phyloP scores from a whole-genome alignment of 2,113 vertebrate species.

The Callaeas wilsoni region DNA sequence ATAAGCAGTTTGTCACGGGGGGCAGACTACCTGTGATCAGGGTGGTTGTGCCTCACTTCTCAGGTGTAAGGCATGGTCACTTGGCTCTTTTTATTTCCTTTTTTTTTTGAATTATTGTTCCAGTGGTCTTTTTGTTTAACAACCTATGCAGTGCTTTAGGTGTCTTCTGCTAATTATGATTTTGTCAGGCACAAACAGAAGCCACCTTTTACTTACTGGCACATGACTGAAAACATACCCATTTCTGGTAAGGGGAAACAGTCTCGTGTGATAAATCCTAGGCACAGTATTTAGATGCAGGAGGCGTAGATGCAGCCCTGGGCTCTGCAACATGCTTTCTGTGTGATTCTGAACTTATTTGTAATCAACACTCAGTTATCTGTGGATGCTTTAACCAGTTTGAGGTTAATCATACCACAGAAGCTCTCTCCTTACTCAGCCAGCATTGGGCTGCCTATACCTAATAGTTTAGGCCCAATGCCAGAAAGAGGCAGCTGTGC shows the following conservation, averaged over 20 bases:
- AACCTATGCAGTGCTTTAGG: not conserved
- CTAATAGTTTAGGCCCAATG: not conserved
- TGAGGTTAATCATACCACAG: not conserved
- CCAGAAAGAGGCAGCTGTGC: slow-evolving; percentile 16
- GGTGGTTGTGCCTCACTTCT: not conserved
- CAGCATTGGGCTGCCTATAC: not conserved
- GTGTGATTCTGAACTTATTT: not conserved
- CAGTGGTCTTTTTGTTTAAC: not conserved
- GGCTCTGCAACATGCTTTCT: not conserved
- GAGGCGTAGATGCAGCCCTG: not conserved
- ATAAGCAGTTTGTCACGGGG: not conserved
- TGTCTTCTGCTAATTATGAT: not conserved
- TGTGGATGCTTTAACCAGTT: not conserved
- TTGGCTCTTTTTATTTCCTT: not conserved
- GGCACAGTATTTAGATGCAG: not conserved
- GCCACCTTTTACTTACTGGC: not conserved
- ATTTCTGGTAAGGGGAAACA: not conserved
- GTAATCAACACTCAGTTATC: not conserved
- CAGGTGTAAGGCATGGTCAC: not conserved
- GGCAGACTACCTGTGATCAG: not conserved
- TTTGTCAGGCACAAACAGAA: not conserved
- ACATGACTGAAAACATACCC: not conserved
- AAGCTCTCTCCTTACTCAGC: not conserved
- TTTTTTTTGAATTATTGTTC: not conserved
- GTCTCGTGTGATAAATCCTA: fast-evolving